Base-by-base conservation (phyloP, 2,797 vertebrate genomes). In the Pangasius sanitwongsei region DNA sequence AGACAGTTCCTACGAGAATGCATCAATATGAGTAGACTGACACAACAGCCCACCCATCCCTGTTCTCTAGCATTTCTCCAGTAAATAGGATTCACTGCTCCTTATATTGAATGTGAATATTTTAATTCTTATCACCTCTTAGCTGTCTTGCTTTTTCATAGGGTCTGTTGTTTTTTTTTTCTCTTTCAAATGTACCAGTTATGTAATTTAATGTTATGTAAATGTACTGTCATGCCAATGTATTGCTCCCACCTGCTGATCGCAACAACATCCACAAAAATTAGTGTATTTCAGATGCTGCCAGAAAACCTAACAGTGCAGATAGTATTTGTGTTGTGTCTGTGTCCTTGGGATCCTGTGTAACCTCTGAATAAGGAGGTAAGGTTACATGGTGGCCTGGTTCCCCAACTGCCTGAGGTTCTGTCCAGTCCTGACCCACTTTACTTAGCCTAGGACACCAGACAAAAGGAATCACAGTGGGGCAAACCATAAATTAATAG, bases 381-480 rank as follows among this genome's bases (percentile, higher is more conserved):
- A 81, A 59, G 57, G 83, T 91, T 83, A 90, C 70, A 83, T 15
- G 12, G 55, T 88, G 86, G 83, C 84, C 89, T 84, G 80, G 48
- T 90, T 89, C 75, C 72, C 61, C 48, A 59, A 69, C 78, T 86
- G 89, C 86, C 87, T 70, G 65, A 81, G 87, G 90, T 87, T 89
- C 75, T 80, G 61, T 72, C 86, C 50, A 83, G 48, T 74, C 59
- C 69, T 90, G 87, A 61, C 81, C 85, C 82, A 83, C 63, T 85
- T 88, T 87, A 69, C 44, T n/a, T 78, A 34, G 74, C 55, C 18
- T 41, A 89, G 87, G 59, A 88, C 11, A 80, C 6, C 80, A 74
- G 50, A 37, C 67, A 57, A 34, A n/a, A 77, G 28, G 28, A 86
- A 18, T 81, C 78, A 34, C 4, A 84, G 28, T 84, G 61, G 61